Conservation (phyloP, 2,888 invertebrate genomes). For the Pterostichus madidus region DNA sequence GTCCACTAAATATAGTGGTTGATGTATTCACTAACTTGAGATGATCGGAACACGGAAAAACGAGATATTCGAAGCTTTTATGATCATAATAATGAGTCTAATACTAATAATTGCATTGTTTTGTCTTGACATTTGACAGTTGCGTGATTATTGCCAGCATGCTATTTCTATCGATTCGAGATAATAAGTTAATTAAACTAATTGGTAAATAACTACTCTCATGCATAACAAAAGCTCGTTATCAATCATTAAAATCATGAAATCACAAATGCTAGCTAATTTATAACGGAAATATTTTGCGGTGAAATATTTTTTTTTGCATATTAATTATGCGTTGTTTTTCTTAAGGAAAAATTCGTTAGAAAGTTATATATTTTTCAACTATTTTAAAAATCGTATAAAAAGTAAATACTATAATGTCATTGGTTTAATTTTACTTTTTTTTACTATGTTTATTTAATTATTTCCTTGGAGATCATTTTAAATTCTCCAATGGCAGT, state of each 20-base stretch:
- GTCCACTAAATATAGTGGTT: constrained; percentile 54
- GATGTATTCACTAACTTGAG: constrained; percentile 6
- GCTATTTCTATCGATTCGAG: constrained; percentile 22
- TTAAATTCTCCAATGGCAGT: too few relatives aligned
- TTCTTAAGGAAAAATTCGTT: too few relatives aligned
- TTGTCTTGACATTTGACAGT: constrained; percentile 24
- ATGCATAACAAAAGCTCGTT: constrained; percentile 14
- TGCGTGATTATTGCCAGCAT: constrained; percentile 28
- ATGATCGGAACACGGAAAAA: constrained; percentile 34
- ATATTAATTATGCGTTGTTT: too few relatives aligned
- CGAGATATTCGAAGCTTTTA: not conserved
- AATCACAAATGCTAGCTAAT: constrained; percentile 1
- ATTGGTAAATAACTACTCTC: constrained; percentile 26
- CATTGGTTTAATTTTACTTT: too few relatives aligned
- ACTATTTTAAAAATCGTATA: too few relatives aligned
- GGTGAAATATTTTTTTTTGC: not conserved
- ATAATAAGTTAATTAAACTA: constrained; percentile 27
- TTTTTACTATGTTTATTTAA: too few relatives aligned
- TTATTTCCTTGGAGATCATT: too few relatives aligned
- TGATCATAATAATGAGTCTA: constrained; percentile 25
- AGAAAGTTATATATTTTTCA: too few relatives aligned
- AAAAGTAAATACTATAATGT: too few relatives aligned
- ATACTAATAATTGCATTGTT: constrained; percentile 21
- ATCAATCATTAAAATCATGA: not conserved
- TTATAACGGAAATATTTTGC: not conserved